Evolutionary conservation across 2,797 vertebrate species (phyloP), one percentile per base, ranked within the genome.

Genomic region (Monodelphis domestica): DNA sequence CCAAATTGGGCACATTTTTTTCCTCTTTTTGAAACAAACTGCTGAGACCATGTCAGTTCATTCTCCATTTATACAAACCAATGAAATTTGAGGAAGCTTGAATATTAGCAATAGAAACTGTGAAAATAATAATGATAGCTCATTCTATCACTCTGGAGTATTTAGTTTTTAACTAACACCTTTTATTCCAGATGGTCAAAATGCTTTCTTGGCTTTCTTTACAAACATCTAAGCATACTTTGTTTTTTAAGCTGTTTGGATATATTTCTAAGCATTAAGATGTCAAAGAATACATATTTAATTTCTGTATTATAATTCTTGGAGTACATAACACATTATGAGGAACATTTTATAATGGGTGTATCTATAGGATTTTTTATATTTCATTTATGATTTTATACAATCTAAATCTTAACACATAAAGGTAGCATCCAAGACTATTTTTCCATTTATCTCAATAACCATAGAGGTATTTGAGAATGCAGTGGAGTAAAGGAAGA

Each of bases 151-250:
- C 90, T 7, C 11, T 59, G 30, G 53, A 87, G 24, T 92, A 55
- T 91, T 91, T 91, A 21, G 28, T 63, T 95, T 93, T 91, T 95
- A 96, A 95, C 90, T 90, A 97, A 50, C 54, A 89, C 24, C 91
- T 90, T 91, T 95, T 78, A 95, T 17, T 94, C 30, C 29, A 91
- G 4, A 45, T 50, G 96, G 93, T 95, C 96, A 97, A 96, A 96
- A 97, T 97, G 95, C 96, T 96, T 96, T 96, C 59, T 84, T 55
- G 89, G 50, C 45, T 56, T 93, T 96, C 90, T 96, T 94, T 96
- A 56, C 53, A 96, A 91, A 63, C 94, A 94, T 50, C 57, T 91
- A 50, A 93, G 88, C 89, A 94, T 94, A 89, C 33, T 91, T 91
- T 91, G 87, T 88, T 17, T 93, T 91, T 87, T 12, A 54, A 1